These are phyloP conservation scores for Nasonia vitripennis DNA, from an alignment of 1,140 invertebrate genomes.

Conservation along the genomic window DNA sequence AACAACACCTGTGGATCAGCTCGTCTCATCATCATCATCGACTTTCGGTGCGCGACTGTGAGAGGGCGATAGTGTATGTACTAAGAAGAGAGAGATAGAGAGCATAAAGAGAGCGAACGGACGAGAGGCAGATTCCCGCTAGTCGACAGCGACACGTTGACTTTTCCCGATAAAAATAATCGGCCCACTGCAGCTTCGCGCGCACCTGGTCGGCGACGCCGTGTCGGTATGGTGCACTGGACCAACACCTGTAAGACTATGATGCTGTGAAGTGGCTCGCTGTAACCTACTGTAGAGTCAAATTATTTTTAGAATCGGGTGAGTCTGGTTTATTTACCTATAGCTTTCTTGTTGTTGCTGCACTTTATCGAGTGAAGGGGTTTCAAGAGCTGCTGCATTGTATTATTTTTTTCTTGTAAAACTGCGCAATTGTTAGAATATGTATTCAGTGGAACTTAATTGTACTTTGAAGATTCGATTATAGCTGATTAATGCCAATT, in stretches of 20 bases:
- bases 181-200: not conserved
- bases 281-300: not conserved
- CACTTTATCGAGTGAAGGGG: too few species aligned
- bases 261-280: not conserved
- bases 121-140: constrained; percentile 37
- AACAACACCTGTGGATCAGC: constrained; percentile 20
- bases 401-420: not conserved
- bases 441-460: too few species aligned
- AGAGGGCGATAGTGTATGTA: not conserved
- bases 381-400: too few species aligned
- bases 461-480: not conserved
- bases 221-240: not conserved
- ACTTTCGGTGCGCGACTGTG: not conserved
- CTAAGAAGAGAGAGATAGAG: not conserved
- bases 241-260: not conserved
- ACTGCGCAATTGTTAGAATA: not conserved
- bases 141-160: constrained; percentile 49
- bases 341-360: not conserved
- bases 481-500: not conserved
- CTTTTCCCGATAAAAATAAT: constrained; percentile 19
- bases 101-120: not conserved
- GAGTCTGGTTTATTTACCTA: not conserved
- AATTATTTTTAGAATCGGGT: not conserved
- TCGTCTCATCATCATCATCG: not conserved
- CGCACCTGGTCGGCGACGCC: not conserved